These are phyloP conservation scores for Acrossocheilus fasciatus DNA, from an alignment of 2,797 vertebrate genomes.

Conservation along the genomic window DNA sequence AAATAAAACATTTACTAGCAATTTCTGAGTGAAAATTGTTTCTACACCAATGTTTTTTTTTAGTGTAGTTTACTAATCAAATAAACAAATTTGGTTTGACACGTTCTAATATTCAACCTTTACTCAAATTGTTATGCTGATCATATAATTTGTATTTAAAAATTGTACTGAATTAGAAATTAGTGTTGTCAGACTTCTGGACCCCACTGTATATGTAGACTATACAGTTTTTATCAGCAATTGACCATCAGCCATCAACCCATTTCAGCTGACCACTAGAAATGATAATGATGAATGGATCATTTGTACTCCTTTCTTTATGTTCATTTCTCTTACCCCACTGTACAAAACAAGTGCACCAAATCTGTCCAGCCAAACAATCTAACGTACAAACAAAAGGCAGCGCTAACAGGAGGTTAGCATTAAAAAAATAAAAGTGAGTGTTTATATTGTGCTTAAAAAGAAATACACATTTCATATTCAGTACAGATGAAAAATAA, in stretches of 20 bases:
- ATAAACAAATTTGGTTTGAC: not conserved
- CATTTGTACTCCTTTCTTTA: slow-evolving; percentile 15
- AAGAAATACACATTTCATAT: slow-evolving; percentile 77
- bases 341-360: slow-evolving; percentile 55
- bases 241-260: not conserved
- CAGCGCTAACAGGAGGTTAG: slow-evolving; percentile 72
- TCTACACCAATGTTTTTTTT: not conserved
- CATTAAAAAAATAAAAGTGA: slow-evolving; percentile 63
- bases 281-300: not conserved
- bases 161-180: not conserved
- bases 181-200: not conserved
- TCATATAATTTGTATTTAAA: not conserved
- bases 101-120: not conserved
- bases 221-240: not conserved
- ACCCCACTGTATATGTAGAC: not conserved
- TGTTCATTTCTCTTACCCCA: slow-evolving; percentile 3
- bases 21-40: not conserved
- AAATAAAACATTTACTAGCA: not conserved
- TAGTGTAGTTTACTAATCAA: not conserved
- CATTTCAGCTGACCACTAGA: not conserved
- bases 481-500: slow-evolving; percentile 72
- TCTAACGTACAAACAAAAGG: slow-evolving; percentile 70
- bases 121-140: not conserved
- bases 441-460: slow-evolving; percentile 79
- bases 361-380: slow-evolving; percentile 70